A percentile compares a stretch with the other conserved stretches of the same genome.
phyloP scores from a whole-genome alignment of 1,140 invertebrate species.

The Ips typographus region DNA sequence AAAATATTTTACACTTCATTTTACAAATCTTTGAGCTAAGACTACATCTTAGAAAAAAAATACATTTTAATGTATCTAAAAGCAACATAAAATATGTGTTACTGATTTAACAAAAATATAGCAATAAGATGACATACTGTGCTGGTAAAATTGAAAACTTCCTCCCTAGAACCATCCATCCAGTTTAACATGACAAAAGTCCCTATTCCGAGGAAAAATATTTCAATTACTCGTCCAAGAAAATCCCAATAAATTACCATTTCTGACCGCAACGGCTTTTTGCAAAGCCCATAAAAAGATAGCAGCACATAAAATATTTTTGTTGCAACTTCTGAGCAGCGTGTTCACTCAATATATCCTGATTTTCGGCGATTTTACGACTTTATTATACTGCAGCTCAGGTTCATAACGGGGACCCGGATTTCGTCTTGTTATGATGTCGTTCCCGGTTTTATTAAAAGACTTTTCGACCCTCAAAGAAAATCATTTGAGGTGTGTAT shows the following conservation, averaged over 20 bases:
- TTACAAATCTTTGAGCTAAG: not conserved
- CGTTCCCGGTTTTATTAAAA: conserved; percentile 33
- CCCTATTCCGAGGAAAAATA: conserved; percentile 45
- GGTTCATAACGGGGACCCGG: conserved; percentile 47
- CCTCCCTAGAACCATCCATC: conserved; percentile 43
- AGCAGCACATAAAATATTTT: conserved; percentile 50
- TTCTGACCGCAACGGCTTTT: conserved; percentile 47
- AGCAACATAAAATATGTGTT: too few species aligned
- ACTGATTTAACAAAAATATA: too few species aligned
- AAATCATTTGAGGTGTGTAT: not conserved
- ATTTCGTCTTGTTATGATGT: conserved; percentile 34
- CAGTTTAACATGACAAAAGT: conserved; percentile 49
- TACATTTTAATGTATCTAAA: too few species aligned
- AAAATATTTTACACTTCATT: not conserved
- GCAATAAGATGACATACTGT: not conserved
- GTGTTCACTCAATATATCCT: conserved; percentile 52
- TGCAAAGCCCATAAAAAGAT: conserved; percentile 45
- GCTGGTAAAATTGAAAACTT: conserved; percentile 2
- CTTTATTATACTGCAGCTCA: conserved; percentile 51
- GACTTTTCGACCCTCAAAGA: conserved; percentile 7
- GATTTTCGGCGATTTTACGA: conserved; percentile 52
- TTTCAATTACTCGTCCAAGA: conserved; percentile 48
- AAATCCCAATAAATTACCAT: conserved; percentile 47
- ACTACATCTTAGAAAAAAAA: not conserved
- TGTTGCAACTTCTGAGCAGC: conserved; percentile 43